These are phyloP conservation scores for Pinctada fucata DNA, from an alignment of 2,888 invertebrate genomes.

Conservation along the genomic window DNA sequence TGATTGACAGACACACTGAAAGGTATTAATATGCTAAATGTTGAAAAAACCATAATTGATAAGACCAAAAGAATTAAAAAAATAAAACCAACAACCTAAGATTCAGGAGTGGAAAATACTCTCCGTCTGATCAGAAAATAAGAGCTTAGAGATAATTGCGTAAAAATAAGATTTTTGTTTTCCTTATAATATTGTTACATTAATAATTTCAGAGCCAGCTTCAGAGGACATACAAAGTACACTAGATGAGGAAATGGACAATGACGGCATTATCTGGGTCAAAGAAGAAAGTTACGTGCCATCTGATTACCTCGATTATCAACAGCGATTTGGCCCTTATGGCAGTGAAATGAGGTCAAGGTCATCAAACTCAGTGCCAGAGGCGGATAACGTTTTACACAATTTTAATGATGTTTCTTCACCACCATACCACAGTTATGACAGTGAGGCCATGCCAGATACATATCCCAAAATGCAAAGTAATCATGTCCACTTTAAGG, in stretches of 20 bases:
- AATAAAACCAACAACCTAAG: no score
- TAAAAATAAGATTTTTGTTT: not conserved
- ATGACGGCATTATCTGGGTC: conserved; percentile 68
- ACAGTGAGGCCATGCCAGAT: not conserved
- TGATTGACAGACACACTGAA: no score
- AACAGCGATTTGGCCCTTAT: conserved; percentile 12
- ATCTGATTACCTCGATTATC: conserved; percentile 1
- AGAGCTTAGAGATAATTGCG: no score
- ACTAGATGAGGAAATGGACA: conserved; percentile 55
- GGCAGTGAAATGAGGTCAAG: conserved; percentile 23
- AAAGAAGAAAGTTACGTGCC: conserved; percentile 5
- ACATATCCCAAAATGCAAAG: no score
- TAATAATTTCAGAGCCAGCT: conserved; percentile 4
- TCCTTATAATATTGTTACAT: not conserved
- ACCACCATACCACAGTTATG: not conserved
- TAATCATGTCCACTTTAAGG: no score
- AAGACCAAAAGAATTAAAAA: no score
- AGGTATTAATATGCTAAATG: no score
- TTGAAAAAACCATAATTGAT: no score
- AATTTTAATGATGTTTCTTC: not conserved
- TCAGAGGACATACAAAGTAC: conserved; percentile 22
- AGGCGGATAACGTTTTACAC: not conserved
- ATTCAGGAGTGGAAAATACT: no score
- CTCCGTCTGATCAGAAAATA: no score
- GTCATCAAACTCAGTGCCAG: not conserved